Conservation (phyloP, 2,888 invertebrate species). For the Gari tellinella region DNA sequence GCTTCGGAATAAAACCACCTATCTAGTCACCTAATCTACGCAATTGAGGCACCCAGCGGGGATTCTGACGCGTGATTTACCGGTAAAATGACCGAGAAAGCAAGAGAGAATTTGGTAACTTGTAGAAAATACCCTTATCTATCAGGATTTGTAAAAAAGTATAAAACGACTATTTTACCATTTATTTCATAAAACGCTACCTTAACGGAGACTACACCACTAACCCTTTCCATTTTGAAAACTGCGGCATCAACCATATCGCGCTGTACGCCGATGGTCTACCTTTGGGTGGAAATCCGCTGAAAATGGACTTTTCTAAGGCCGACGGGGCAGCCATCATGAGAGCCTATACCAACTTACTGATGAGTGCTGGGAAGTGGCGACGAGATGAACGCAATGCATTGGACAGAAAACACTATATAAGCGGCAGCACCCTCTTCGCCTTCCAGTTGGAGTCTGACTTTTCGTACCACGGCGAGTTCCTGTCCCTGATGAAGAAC, state of each 20-base stretch:
- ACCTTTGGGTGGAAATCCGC: conserved; percentile 16
- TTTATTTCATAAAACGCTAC: too few relatives aligned
- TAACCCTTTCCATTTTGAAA: conserved; percentile 1
- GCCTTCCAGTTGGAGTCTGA: conserved; percentile 18
- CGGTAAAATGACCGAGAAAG: too few relatives aligned
- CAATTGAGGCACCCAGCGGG: too few relatives aligned
- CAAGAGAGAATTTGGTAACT: too few relatives aligned
- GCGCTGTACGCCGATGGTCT: conserved; percentile 20
- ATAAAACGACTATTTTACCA: too few relatives aligned
- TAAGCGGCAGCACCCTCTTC: conserved; percentile 15
- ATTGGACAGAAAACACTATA: conserved; percentile 6
- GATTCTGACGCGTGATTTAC: too few relatives aligned
- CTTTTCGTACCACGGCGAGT: conserved; percentile 20
- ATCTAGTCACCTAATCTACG: too few relatives aligned
- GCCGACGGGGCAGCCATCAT: conserved; percentile 5
- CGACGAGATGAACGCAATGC: conserved; percentile 15
- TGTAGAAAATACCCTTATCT: too few relatives aligned
- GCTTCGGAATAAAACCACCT: too few relatives aligned
- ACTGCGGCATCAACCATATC: conserved; percentile 6
- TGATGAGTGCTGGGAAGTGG: too few relatives aligned
- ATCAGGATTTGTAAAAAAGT: too few relatives aligned
- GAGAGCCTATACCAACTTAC: conserved; percentile 13
- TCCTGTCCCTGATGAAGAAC: conserved; percentile 21
- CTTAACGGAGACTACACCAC: conserved; percentile 15
- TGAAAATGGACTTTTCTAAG: conserved; percentile 9